Percentiles rank a stretch among this genome's conserved stretches.
Conservation (phyloP, 2,113 vertebrate species). For the Trogon surrucura region DNA sequence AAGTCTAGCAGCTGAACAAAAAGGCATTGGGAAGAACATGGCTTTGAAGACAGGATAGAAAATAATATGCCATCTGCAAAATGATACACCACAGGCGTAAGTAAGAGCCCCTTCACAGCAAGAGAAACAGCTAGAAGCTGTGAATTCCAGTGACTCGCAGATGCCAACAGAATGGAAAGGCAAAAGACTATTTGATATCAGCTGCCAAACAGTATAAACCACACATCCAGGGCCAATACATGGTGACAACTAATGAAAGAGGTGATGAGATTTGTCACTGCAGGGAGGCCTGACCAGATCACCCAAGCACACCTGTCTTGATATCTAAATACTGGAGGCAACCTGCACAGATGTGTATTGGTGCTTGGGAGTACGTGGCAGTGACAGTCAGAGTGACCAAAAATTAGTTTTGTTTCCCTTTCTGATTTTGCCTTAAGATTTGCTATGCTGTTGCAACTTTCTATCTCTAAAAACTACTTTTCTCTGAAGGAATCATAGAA, state of each 20-base stretch:
- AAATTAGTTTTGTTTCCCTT: not conserved
- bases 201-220: not conserved
- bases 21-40: not conserved
- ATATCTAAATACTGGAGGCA: not conserved
- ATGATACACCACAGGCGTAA: not conserved
- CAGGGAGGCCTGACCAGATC: not conserved
- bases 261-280: not conserved
- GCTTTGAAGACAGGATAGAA: not conserved
- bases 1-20: not conserved
- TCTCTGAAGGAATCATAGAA: not conserved
- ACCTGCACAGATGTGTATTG: not conserved
- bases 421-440: not conserved
- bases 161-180: not conserved
- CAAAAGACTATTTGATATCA: not conserved
- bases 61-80: not conserved
- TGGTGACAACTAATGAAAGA: not conserved
- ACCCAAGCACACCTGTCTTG: not conserved
- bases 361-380: accelerated
- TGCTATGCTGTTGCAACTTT: not conserved
- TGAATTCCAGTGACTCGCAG: not conserved
- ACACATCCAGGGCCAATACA: not conserved
- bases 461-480: not conserved
- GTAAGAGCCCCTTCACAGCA: not conserved
- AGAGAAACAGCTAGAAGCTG: not conserved
- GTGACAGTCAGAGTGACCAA: not conserved